These are phyloP conservation scores for Agrenia bidenticulata DNA, from an alignment of 2,888 invertebrate species.

Conservation along the genomic window DNA sequence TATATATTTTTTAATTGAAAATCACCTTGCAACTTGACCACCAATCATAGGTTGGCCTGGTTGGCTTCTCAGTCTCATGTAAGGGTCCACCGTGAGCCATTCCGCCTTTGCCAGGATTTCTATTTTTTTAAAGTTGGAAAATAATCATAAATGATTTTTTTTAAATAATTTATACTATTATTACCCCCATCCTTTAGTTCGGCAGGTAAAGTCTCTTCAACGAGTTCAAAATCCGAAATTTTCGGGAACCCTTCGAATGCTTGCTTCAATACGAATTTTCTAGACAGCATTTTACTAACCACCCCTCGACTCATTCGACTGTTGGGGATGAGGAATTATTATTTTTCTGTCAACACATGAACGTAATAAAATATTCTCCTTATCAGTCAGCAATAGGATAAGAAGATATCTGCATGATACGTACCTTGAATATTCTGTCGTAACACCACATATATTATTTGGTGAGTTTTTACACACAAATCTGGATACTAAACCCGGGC, in stretches of 20 bases:
- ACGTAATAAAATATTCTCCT: too few relatives aligned
- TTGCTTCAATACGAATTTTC: constrained; percentile 30
- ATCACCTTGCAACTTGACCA: constrained; percentile 69
- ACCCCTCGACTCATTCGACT: too few relatives aligned
- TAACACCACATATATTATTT: too few relatives aligned
- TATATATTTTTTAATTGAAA: constrained; percentile 4
- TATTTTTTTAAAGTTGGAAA: constrained; percentile 28
- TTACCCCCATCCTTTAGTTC: constrained; percentile 68
- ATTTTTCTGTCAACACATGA: too few relatives aligned
- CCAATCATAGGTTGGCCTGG: constrained; percentile 68
- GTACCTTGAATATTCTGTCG: too few relatives aligned
- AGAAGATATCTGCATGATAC: too few relatives aligned
- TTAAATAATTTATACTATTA: background rate
- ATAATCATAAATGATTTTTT: background rate
- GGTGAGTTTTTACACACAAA: too few relatives aligned
- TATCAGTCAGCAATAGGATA: too few relatives aligned
- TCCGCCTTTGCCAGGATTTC: constrained; percentile 66
- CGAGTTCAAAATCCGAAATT: constrained; percentile 65
- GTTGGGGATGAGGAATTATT: too few relatives aligned
- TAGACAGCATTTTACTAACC: constrained; percentile 26
- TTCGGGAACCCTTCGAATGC: constrained; percentile 59
- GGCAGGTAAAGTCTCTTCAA: constrained; percentile 66
- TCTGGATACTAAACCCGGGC: too few relatives aligned
- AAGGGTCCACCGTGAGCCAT: constrained; percentile 74
- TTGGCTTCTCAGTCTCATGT: constrained; percentile 60